Evolutionary conservation across 2,797 vertebrate genomes (phyloP), one percentile per base, ranked within the genome.

Genomic region (Ctenosaura bakeri): DNA sequence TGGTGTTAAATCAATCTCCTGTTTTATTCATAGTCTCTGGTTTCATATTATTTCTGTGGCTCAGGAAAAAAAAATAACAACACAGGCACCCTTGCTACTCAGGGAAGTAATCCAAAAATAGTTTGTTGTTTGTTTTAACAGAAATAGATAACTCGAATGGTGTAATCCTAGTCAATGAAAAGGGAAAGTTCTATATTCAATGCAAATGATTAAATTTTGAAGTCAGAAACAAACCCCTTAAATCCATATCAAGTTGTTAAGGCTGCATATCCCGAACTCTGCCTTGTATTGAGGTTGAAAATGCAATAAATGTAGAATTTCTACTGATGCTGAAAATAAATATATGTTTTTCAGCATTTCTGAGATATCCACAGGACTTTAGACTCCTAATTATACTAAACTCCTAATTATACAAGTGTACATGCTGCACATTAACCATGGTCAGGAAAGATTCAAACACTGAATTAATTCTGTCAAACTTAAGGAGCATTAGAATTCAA

Each of bases 1-100:
- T 88, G 42, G 89, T 94, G 90, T 92, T 95, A 95, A 96, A 95
- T 95, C 86, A 94, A 85, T 92, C 52, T 94, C 88, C 79, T 95
- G 87, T 74, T 94, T 96, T 96, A 95, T 95, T 96, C 93, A 96
- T 94, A 3, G 89, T 77, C 80, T 92, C 88, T 78, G 86, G 82
- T 88, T 74, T 88, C 92, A 88, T 87, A 92, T 89, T 91, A 93
- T 94, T 94, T 96, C 89, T 94, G 85, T 0, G 0, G 73, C 38
- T 94, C 29, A 87, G 56, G 35, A 6, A 26, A 54, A 10, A 77
- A 69, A 92, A 95, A 79, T 2, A 35, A 22, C 13, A 66, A 4
- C 26, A 93, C 66, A 95, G 89, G 32, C 12, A 59, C 38, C 54
- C 87, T 24, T 86, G 62, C 12, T 90, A 59, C 89, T 93, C 90